Percentiles rank a stretch among this genome's conserved stretches.
Evolutionary conservation across 2,797 vertebrate species (phyloP).

Genomic region (Mustela erminea): DNA sequence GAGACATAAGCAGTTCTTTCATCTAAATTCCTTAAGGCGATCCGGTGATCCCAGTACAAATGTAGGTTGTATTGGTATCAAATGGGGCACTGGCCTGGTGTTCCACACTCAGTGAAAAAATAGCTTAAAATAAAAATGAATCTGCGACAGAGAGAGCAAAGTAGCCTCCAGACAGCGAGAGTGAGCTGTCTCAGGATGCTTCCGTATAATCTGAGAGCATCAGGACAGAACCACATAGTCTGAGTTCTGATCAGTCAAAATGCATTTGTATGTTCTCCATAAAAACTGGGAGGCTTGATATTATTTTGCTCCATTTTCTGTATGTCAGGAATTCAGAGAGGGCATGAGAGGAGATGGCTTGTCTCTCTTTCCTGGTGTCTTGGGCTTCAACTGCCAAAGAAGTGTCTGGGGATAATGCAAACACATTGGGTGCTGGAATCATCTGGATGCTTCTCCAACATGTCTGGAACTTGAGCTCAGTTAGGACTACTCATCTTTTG

Average conservation of each 20-base stretch:
- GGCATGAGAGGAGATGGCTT: not conserved
- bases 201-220: not conserved
- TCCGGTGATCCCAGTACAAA: not conserved
- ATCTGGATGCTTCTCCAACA: not conserved
- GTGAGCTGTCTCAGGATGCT: not conserved
- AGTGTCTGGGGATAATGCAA: not conserved
- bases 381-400: not conserved
- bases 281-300: not conserved
- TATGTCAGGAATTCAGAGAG: not conserved
- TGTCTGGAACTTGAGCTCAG: not conserved
- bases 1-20: not conserved
- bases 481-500: not conserved
- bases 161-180: not conserved
- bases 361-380: not conserved
- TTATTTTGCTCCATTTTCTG: not conserved
- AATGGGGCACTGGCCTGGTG: not conserved
- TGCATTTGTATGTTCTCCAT: not conserved
- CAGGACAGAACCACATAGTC: not conserved
- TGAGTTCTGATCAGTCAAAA: not conserved
- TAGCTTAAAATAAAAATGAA: not conserved
- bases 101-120: not conserved
- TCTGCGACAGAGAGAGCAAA: not conserved
- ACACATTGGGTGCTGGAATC: not conserved
- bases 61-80: not conserved
- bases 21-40: not conserved